Evolutionary conservation across 2,888 invertebrate species (phyloP), one percentile per base, ranked within the genome.

Genomic region (Calliphora vomitoria): DNA sequence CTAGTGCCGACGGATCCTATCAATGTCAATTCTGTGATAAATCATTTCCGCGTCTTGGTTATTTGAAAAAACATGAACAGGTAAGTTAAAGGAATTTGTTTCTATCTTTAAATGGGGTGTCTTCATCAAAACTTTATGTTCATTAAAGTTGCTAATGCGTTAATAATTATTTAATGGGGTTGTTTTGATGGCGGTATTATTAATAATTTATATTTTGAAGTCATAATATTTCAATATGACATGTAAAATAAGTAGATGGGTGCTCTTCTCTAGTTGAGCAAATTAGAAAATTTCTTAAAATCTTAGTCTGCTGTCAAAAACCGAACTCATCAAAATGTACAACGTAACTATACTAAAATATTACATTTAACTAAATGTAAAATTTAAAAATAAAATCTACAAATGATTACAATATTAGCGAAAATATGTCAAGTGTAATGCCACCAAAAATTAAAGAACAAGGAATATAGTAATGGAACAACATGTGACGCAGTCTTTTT

Each of bases 31-130:
- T 97, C 95, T 98, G 98, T 95, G 97, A 98, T 92, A 97, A 97
- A 94, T 97, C 98, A 89, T 98, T 98, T 94, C 97, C 98, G 20
- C 95, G 97, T 90, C 96, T 97, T 89, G 97, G 97, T 89, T 97
- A 97, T 93, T 95, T 98, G 90, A 97, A 97, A 94, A 97, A 97
- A 94, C 98, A 98, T 95, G 97, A 98, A 94, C 98, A 98, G 97
- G 98, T 98, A 94, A 93, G 94, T 91, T 31, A 11, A 47, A 53
- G 3, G 31, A 55, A 64, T 74, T 38, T 71, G n/a, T n/a, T 60
- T 64, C 1, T 44, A 4, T 50, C 20, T 66, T 41, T 66, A 64
- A 79, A 66, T 53, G 87, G 87, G 85, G 87, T 85, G 85, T 87
- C 75, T 79, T 79, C 55, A 75, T 87, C 71, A 87, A 38, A 38